These are phyloP conservation scores for Sorex maritimensis DNA, from an alignment of 2,797 vertebrate species.

Conservation along the genomic window DNA sequence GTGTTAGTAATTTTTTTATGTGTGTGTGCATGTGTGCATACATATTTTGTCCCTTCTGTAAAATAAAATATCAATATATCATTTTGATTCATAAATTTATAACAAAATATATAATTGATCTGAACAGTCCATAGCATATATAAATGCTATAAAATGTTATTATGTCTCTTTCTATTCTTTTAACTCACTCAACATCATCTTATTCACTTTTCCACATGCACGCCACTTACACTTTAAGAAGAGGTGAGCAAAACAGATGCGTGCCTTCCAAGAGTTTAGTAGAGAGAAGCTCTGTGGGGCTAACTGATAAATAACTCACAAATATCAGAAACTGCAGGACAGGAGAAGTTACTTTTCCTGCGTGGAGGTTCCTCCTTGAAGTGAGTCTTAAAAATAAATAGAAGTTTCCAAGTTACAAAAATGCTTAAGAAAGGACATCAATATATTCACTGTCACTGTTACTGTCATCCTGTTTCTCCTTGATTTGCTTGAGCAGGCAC, in stretches of 20 bases:
- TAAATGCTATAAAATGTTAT: background rate
- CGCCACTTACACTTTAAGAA: background rate
- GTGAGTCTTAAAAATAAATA: background rate
- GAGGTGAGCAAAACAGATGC: background rate
- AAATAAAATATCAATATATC: background rate
- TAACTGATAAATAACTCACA: background rate
- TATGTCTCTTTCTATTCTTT: background rate
- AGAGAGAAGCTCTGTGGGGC: accelerated
- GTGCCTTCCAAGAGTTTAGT: background rate
- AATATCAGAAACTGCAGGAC: accelerated
- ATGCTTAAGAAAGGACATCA: background rate
- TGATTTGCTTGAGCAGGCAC: too few relatives aligned
- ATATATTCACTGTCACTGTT: background rate
- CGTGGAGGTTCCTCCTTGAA: background rate
- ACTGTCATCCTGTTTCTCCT: too few relatives aligned
- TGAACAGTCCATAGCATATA: background rate
- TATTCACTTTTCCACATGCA: background rate
- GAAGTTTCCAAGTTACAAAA: background rate
- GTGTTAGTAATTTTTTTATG: background rate
- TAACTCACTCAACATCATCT: background rate
- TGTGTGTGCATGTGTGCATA: background rate
- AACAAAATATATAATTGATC: background rate
- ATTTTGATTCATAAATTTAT: background rate
- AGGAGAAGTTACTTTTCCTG: background rate
- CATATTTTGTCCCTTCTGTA: background rate